phyloP scores from a whole-genome alignment of 2,797 vertebrate genomes.

The Lophius americanus region DNA sequence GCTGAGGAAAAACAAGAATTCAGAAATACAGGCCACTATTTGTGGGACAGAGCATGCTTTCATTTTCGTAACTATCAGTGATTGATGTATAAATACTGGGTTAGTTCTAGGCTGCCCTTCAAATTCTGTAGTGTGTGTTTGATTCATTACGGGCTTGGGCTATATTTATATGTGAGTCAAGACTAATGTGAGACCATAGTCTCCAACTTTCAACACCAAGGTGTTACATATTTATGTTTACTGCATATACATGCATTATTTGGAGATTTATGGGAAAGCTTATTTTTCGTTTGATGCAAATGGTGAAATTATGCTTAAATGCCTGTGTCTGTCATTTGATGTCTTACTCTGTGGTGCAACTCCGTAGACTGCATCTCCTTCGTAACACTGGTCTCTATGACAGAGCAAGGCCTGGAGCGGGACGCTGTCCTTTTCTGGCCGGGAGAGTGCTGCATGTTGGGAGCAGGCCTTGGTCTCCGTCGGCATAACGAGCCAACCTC shows the following conservation, averaged over 20 bases:
- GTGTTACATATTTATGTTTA: slow-evolving; percentile 14
- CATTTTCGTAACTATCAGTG: slow-evolving; percentile 69
- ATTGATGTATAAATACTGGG: slow-evolving; percentile 68
- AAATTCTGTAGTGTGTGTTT: slow-evolving; percentile 62
- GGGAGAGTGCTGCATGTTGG: slow-evolving; percentile 54
- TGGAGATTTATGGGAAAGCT: slow-evolving; percentile 1
- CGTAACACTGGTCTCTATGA: slow-evolving; percentile 78
- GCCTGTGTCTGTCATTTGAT: slow-evolving; percentile 40
- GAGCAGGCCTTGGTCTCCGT: slow-evolving; percentile 62
- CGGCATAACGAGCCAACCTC: slow-evolving; percentile 71
- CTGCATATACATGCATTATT: not conserved
- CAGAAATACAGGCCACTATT: slow-evolving; percentile 66
- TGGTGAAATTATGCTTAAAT: slow-evolving; percentile 36
- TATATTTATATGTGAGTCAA: slow-evolving; percentile 71
- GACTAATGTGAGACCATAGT: slow-evolving; percentile 42
- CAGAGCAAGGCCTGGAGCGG: slow-evolving; percentile 79
- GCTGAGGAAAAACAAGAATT: slow-evolving; percentile 53
- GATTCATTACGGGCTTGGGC: slow-evolving; percentile 70
- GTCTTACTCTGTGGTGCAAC: slow-evolving; percentile 81
- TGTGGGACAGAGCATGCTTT: slow-evolving; percentile 71
- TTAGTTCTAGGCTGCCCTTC: slow-evolving; percentile 69
- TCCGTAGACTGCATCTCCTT: slow-evolving; percentile 71
- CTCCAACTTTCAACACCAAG: slow-evolving; percentile 29
- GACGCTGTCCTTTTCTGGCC: slow-evolving; percentile 57
- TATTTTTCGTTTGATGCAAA: slow-evolving; percentile 12